A percentile compares a stretch with the other conserved stretches of the same genome.
Conservation (phyloP, 2,797 vertebrate species). For the Xenops minutus region DNA sequence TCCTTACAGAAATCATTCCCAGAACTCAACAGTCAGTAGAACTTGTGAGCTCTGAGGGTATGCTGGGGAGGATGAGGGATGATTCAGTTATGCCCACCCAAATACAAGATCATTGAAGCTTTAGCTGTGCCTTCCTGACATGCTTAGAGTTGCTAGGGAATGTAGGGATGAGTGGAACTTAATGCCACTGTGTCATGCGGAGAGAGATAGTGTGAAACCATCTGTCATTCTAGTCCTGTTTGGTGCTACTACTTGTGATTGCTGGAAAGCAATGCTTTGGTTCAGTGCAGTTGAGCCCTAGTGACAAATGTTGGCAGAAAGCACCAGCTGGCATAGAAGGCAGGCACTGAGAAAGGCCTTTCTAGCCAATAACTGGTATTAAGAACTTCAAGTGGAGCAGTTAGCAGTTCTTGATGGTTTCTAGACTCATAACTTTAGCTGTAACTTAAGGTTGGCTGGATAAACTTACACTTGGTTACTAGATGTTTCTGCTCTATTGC, state of each 20-base stretch:
- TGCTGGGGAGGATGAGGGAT: not conserved
- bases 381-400: not conserved
- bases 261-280: not conserved
- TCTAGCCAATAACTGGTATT: not conserved
- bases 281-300: not conserved
- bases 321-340: not conserved
- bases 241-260: not conserved
- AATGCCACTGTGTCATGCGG: not conserved
- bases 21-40: not conserved
- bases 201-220: not conserved
- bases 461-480: not conserved
- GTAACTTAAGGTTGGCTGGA: not conserved
- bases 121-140: not conserved
- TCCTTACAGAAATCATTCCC: not conserved
- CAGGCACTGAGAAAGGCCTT: not conserved
- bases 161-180: not conserved
- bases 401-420: not conserved
- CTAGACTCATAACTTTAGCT: not conserved
- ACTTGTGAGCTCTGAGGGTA: not conserved
- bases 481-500: constrained; percentile 51
- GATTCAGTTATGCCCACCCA: not conserved
- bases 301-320: not conserved
- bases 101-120: not conserved
- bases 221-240: not conserved
- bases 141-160: not conserved